phyloP scores from a whole-genome alignment of 2,113 vertebrate species.

The Poeciliopsis occidentalis region DNA sequence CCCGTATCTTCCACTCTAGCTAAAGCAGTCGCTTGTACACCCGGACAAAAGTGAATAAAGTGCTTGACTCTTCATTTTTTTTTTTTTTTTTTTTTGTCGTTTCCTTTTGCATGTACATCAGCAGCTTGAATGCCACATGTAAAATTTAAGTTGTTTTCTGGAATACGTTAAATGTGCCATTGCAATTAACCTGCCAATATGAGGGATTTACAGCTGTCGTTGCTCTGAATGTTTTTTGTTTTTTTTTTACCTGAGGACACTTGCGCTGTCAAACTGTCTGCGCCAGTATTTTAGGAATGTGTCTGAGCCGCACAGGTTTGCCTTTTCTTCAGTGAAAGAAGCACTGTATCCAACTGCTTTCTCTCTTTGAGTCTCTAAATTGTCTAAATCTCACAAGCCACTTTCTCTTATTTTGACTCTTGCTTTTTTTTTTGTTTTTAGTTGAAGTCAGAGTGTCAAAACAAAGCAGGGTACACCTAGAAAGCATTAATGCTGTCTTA shows the following conservation, averaged over 20 bases:
- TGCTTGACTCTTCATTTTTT: background rate
- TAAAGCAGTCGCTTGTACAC: constrained; percentile 54
- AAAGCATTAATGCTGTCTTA: constrained; percentile 51
- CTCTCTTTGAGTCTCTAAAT: constrained; percentile 3
- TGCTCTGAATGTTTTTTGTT: constrained; percentile 10
- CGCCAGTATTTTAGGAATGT: constrained; percentile 53
- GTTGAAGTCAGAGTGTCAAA: background rate
- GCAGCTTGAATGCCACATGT: constrained; percentile 16
- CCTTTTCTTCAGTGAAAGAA: constrained; percentile 4
- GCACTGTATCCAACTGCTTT: constrained; percentile 21
- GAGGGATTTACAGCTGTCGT: constrained; percentile 27
- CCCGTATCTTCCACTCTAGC: constrained; percentile 81
- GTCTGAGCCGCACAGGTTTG: constrained; percentile 23
- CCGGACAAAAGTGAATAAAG: background rate
- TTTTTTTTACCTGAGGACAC: constrained; percentile 5
- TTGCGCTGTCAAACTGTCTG: constrained; percentile 16
- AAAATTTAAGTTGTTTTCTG: constrained; percentile 22
- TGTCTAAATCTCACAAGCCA: constrained; percentile 43
- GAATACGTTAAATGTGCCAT: constrained; percentile 37
- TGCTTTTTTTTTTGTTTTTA: background rate
- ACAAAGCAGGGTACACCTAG: constrained; percentile 21
- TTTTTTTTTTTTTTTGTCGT: constrained; percentile 12
- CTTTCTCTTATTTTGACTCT: constrained; percentile 34
- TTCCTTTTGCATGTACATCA: constrained; percentile 27
- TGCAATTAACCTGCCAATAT: constrained; percentile 17